Conservation (phyloP, 2,113 vertebrate species). For the Eira barbara region DNA sequence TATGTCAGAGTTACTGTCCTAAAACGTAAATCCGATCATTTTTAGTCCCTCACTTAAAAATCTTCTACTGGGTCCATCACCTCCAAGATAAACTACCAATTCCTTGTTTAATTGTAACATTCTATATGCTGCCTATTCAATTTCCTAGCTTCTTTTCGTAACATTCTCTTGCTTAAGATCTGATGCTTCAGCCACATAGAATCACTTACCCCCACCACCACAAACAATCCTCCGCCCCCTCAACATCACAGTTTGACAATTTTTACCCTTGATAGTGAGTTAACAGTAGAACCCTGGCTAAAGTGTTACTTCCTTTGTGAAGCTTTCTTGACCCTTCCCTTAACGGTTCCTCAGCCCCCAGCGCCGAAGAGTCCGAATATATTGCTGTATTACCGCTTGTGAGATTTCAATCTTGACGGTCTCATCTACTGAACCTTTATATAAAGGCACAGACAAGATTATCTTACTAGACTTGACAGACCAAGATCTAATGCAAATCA, state of each 20-base stretch:
- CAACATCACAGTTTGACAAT: background rate
- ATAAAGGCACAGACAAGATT: background rate
- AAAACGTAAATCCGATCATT: background rate
- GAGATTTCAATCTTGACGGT: background rate
- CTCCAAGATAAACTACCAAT: background rate
- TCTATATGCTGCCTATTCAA: background rate
- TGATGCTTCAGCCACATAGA: background rate
- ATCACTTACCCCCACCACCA: background rate
- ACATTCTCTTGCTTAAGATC: background rate
- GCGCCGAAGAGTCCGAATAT: background rate
- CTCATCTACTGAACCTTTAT: background rate
- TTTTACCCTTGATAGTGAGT: background rate
- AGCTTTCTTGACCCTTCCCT: background rate
- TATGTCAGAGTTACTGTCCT: background rate
- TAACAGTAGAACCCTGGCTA: background rate
- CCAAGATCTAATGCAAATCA: background rate
- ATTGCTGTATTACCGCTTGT: background rate
- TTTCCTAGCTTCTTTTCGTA: background rate
- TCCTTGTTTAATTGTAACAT: background rate
- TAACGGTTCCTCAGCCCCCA: background rate
- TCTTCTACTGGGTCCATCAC: background rate
- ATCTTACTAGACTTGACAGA: background rate
- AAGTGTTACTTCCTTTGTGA: slow-evolving; percentile 45
- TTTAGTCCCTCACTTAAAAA: background rate
- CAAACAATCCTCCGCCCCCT: background rate